These are phyloP conservation scores for Acleris literana DNA, from an alignment of 2,888 invertebrate genomes.

Conservation along the genomic window DNA sequence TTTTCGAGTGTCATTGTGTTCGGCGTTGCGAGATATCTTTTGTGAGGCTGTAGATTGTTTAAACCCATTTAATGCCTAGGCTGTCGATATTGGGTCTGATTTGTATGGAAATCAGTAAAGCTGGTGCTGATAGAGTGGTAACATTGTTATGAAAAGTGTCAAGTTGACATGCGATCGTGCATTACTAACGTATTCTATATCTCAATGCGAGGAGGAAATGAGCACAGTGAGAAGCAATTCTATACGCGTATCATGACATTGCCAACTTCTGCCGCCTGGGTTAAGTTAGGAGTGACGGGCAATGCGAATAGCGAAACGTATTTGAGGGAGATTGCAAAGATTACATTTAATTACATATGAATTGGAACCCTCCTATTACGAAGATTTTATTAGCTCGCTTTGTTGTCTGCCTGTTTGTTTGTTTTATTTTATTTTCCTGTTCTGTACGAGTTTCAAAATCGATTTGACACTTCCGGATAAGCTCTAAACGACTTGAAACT, in stretches of 20 bases:
- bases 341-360: background rate
- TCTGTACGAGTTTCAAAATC: too few relatives aligned
- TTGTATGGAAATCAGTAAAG: too few relatives aligned
- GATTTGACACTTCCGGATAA: too few relatives aligned
- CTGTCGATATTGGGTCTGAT: too few relatives aligned
- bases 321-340: background rate
- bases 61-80: background rate
- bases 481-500: too few relatives aligned
- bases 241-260: conserved; percentile 24
- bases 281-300: background rate
- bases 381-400: too few relatives aligned
- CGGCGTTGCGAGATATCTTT: background rate
- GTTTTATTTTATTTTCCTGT: too few relatives aligned
- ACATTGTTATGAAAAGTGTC: conserved; percentile 17
- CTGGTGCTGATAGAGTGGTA: conserved; percentile 7
- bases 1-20: conserved; percentile 7
- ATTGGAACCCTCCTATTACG: too few relatives aligned
- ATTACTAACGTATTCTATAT: conserved; percentile 15
- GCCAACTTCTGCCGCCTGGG: background rate
- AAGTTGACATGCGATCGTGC: conserved; percentile 22
- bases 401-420: too few relatives aligned
- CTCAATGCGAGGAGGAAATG: conserved; percentile 24
- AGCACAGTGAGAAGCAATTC: conserved; percentile 17
- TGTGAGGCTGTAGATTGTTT: conserved; percentile 11
- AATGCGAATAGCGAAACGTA: background rate